phyloP scores from a whole-genome alignment of 2,888 invertebrate species.

The Ormyrus rosae region DNA sequence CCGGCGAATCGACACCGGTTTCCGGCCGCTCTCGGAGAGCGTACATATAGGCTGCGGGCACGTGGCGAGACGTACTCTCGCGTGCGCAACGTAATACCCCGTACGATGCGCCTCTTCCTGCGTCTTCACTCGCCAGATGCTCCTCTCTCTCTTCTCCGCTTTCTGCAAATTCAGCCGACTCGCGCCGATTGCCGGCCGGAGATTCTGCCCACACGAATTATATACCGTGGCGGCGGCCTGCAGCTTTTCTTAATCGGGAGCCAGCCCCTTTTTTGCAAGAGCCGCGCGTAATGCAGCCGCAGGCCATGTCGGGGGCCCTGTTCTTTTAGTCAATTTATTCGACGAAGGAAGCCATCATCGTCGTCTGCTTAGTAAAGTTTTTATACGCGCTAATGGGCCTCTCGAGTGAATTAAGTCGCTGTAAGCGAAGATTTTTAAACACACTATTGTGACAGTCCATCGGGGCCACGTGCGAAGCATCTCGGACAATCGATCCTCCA shows the following conservation, averaged over 20 bases:
- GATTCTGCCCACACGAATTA: background rate
- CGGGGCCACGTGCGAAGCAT: no score
- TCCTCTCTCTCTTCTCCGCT: background rate
- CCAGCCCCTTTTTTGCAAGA: background rate
- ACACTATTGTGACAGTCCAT: no score
- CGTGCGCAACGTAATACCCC: slow-evolving; percentile 32
- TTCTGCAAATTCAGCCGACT: background rate
- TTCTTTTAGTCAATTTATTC: no score
- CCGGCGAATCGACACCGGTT: slow-evolving; percentile 16
- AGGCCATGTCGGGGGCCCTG: no score
- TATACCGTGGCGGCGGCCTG: background rate
- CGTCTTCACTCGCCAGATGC: background rate
- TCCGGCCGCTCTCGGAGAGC: slow-evolving; percentile 9
- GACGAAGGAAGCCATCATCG: no score
- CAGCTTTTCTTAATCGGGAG: background rate
- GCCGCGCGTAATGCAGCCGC: no score
- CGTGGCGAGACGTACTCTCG: slow-evolving; percentile 7
- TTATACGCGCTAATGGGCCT: no score
- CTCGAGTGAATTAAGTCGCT: no score
- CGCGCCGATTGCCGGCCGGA: background rate
- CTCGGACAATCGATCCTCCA: slow-evolving; percentile 59
- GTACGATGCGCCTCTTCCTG: slow-evolving; percentile 39
- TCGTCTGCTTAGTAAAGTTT: no score
- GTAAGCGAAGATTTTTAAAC: no score
- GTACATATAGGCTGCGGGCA: slow-evolving; percentile 32